Evolutionary conservation across 1,140 invertebrate genomes (phyloP).

Genomic region (Lepeophtheirus salmonis): DNA sequence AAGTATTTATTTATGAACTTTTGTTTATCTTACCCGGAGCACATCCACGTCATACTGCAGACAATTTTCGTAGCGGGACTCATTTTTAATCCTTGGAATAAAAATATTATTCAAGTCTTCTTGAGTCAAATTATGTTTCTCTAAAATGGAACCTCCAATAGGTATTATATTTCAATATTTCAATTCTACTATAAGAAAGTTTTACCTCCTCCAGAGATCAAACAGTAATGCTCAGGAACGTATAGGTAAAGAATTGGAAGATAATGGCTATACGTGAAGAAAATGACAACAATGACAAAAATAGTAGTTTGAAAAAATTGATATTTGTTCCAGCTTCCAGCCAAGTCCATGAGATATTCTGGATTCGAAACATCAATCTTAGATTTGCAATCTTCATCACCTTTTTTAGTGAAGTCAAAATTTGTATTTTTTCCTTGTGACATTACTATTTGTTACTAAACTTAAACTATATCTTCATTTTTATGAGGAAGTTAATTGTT

Average conservation of each 20-base stretch:
- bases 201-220: neutral
- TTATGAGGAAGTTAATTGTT: no score
- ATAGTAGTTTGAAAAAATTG: neutral
- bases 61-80: no score
- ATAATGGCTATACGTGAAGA: neutral
- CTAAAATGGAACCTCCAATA: neutral
- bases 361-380: no score
- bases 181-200: neutral
- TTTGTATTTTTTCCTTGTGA: no score
- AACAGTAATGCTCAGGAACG: neutral
- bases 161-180: neutral
- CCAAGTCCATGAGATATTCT: neutral
- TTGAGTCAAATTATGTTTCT: neutral
- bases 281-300: neutral
- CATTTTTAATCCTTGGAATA: no score
- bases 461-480: no score
- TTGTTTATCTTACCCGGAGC: no score
- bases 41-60: no score
- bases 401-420: no score
- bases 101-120: neutral
- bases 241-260: neutral
- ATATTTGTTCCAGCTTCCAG: neutral
- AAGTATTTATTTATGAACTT: no score
- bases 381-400: no score
- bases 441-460: no score